Evolutionary conservation across 1,140 invertebrate genomes (phyloP).

Genomic region (Penaeus vannamei): DNA sequence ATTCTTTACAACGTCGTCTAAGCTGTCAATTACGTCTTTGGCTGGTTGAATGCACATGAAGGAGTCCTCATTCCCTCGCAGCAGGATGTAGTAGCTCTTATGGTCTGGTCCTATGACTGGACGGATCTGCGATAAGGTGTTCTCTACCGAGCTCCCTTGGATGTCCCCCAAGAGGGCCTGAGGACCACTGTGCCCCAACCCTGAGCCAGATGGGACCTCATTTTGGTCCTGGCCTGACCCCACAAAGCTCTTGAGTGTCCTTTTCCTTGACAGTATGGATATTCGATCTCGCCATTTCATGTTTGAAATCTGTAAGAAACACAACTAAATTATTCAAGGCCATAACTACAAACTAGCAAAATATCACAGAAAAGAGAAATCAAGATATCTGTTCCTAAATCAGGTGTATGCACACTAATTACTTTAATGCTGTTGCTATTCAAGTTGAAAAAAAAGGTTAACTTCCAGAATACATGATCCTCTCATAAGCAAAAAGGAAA

Average conservation of each 20-base stretch:
- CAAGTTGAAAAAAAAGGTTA: too few relatives aligned
- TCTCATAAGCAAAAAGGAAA: too few relatives aligned
- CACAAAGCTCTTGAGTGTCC: constrained; percentile 9
- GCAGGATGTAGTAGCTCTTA: constrained; percentile 58
- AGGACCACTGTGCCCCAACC: constrained; percentile 6
- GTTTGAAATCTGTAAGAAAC: constrained; percentile 31
- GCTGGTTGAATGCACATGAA: constrained; percentile 58
- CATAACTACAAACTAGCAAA: too few relatives aligned
- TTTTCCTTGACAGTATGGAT: constrained; percentile 58
- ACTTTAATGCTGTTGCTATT: too few relatives aligned
- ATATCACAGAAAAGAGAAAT: too few relatives aligned
- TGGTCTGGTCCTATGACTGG: constrained; percentile 58
- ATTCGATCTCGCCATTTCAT: constrained; percentile 61
- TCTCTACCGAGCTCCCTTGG: constrained; percentile 39
- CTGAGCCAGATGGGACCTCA: constrained; percentile 27
- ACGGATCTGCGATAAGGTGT: constrained; percentile 55
- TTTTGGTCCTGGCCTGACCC: background rate
- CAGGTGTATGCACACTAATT: too few relatives aligned
- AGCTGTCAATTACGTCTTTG: constrained; percentile 48
- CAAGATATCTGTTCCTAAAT: too few relatives aligned
- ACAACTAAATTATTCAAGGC: too few relatives aligned
- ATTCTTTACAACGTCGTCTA: constrained; percentile 56
- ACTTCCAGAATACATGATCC: too few relatives aligned
- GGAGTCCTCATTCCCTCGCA: constrained; percentile 51
- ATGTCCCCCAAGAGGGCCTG: background rate